phyloP scores from a whole-genome alignment of 2,888 invertebrate genomes.

The Melipona bicolor region DNA sequence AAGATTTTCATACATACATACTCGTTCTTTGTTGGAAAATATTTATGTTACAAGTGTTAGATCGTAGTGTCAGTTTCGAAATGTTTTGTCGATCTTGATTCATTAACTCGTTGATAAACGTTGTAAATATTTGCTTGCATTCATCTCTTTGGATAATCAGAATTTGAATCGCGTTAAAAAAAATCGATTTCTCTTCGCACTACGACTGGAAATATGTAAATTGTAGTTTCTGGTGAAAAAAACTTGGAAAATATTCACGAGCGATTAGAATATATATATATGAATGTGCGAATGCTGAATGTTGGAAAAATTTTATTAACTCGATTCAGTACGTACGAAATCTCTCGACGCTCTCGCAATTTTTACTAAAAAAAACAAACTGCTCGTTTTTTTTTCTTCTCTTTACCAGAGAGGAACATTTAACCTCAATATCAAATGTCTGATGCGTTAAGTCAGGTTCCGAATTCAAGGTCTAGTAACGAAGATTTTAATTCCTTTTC shows the following conservation, averaged over 20 bases:
- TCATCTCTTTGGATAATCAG: neutral
- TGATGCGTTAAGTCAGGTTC: constrained; percentile 52
- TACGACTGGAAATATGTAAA: too few species aligned
- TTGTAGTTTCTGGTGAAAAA: neutral
- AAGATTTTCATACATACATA: constrained; percentile 41
- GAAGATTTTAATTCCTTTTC: constrained; percentile 32
- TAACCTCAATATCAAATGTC: constrained; percentile 64
- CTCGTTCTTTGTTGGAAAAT: constrained; percentile 21
- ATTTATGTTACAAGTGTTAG: constrained; percentile 1
- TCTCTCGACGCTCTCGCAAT: constrained; percentile 52
- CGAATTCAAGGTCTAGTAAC: constrained; percentile 51
- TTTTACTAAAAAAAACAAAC: constrained; percentile 54
- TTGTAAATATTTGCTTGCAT: neutral
- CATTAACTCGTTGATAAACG: neutral
- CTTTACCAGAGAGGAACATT: constrained; percentile 28
- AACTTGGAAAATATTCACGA: neutral
- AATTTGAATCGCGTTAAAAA: neutral
- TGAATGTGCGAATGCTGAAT: neutral
- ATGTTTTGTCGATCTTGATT: neutral
- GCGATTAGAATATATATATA: constrained; percentile 4
- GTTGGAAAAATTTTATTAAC: constrained; percentile 51
- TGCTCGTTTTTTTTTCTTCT: constrained; percentile 17
- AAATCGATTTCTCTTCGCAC: neutral
- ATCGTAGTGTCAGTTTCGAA: neutral
- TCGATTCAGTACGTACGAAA: constrained; percentile 51